Base-by-base conservation (phyloP, 2,888 invertebrate genomes). In the Spialia ferax region DNA sequence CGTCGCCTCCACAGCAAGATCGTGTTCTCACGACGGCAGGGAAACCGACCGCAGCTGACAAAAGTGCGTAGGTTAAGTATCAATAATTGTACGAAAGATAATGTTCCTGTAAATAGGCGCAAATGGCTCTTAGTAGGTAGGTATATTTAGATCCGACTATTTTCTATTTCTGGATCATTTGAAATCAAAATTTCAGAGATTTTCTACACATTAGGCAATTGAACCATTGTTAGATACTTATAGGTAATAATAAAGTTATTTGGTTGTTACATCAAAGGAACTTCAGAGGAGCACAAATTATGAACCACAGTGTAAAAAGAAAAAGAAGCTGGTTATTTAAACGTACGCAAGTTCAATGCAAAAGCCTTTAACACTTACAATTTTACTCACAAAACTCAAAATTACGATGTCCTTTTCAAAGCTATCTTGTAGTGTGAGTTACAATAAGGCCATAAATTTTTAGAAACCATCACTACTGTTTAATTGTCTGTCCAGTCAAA, bases 1-100 rank as follows among this genome's bases (percentile, higher is more conserved):
- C 61, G 20, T 20, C 48, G 60, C 84, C 74, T 77, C 20, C 75
- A 77, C 79, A 82, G 79, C 81, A 82, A 81, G 18, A 77, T 77
- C 57, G 79, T 74, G 78, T 84, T 87, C 89, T 89, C 89, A 88
- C 88, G 89, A 86, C 80, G 11, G 48, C 20, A 69, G 79, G 66
- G 71, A 75, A 75, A 75, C 69, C 74, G 64, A 75, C 74, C 75
- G 67, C 74, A 74, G 69, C 60, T 29, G 52, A 50, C 50, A 52
- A 15, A 15, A 32, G 56, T 57, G 64, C 64, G 64, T 64, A 64
- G 64, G 64, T 56, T 48, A 48, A 48, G 48, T 48, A 18, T 20
- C 45, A 45, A 45, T 45, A 45, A 45, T 45, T 18, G 45, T 45
- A 18, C 45, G 10, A 18, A 45, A 15, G 18, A 45, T 35, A n/a